Base-by-base conservation (phyloP, 2,888 invertebrate genomes). In the Mesorhabditis sp. region DNA sequence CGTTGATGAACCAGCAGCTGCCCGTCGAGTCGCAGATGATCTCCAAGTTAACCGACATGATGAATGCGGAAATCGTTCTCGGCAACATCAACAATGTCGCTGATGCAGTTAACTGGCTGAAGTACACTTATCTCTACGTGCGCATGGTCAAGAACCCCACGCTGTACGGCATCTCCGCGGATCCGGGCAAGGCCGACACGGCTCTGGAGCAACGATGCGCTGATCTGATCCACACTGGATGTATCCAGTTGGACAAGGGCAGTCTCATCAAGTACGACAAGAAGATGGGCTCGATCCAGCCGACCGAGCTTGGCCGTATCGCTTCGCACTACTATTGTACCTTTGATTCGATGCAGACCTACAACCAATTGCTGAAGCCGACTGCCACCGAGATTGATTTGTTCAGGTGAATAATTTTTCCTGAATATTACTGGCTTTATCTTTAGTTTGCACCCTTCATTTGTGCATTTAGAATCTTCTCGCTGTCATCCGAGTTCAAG, bases 311-410 rank as follows among this genome's bases (percentile, higher is more conserved):
- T 7, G 98, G 98, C 1, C 90, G 98, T 58, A 98, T 99, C 85
- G 94, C 97, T 4, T 95, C 95, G 0, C 96, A 99, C 88, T 98
- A 93, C 89, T 99, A 99, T 88, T 94, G 95, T 86, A 95, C 96
- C 0, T 92, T 93, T 87, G 96, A 97, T 79, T 94, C 96, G 0
- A 96, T 99, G 91, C 90, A 93, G 80, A 93, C 93, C 0, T 99
- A 97, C 88, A 95, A 96, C 87, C 95, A 96, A 86, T 89, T 97
- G 66, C 87, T 98, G 74, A 96, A 97, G 86, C 94, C 96, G 13
- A 97, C 95, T 0, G 89, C 98, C 0, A 94, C 94, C 73, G 97
- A 98, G 88, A 98, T 98, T 66, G 98, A 98, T 87, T 88, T 98
- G 73, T 95, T 99, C 88, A 86, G 90, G 58, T 50, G 58, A 13